Conservation (phyloP, 2,113 vertebrate species). For the Pseudolaguvia tuberculata region DNA sequence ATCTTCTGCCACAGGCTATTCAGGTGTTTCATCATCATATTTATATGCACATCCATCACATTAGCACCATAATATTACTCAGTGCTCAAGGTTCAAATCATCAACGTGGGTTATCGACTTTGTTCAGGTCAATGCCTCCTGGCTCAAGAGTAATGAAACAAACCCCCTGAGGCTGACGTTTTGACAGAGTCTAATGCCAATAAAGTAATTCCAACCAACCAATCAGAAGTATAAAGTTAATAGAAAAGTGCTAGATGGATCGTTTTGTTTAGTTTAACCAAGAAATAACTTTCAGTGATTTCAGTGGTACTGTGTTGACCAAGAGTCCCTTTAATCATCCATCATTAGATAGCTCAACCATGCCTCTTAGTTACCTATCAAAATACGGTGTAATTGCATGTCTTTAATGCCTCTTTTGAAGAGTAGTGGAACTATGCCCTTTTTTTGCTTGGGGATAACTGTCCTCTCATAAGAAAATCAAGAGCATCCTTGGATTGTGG, state of each 20-base stretch:
- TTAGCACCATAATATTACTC: conserved; percentile 9
- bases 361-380: conserved; percentile 16
- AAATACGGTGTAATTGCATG: conserved; percentile 12
- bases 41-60: conserved; percentile 23
- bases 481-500: conserved; percentile 4
- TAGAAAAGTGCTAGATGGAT: conserved; percentile 6
- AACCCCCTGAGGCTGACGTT: conserved; percentile 7
- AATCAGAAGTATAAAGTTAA: conserved; percentile 10
- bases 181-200: conserved; percentile 26
- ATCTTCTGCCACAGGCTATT: conserved; percentile 15
- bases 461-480: conserved; percentile 9
- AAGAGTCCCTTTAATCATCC: not conserved
- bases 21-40: conserved; percentile 26
- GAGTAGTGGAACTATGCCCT: not conserved
- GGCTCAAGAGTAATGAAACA: conserved; percentile 10
- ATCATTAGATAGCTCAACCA: conserved; percentile 18
- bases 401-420: conserved; percentile 9
- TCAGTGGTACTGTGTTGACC: not conserved
- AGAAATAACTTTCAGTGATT: not conserved
- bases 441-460: not conserved
- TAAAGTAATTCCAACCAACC: conserved; percentile 21
- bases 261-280: conserved; percentile 12
- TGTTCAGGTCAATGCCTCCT: conserved; percentile 23
- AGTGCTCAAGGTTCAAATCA: conserved; percentile 14
- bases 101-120: conserved; percentile 22